Evolutionary conservation across 2,113 vertebrate genomes (phyloP).

Genomic region (Gorilla gorilla): DNA sequence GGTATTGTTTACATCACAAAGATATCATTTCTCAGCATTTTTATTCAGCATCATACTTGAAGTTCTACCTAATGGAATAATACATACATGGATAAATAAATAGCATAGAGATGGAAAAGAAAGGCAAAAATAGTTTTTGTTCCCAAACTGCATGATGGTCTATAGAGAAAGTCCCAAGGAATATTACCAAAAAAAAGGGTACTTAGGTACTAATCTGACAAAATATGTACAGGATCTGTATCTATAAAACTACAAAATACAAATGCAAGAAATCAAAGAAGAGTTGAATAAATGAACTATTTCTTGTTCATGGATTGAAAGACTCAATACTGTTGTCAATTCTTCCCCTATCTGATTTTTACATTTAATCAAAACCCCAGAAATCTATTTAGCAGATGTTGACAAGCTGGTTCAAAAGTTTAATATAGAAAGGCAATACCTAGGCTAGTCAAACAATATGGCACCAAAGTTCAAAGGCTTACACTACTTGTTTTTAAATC

Average conservation of each 20-base stretch:
- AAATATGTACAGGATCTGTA: not conserved
- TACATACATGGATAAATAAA: not conserved
- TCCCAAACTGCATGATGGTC: not conserved
- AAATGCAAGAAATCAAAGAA: not conserved
- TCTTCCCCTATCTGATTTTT: not conserved
- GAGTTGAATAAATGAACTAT: not conserved
- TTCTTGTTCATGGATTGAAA: not conserved
- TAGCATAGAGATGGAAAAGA: not conserved
- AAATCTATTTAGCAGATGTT: not conserved
- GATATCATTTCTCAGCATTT: not conserved
- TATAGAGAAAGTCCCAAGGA: not conserved
- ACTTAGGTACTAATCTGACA: not conserved
- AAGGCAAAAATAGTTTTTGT: not conserved
- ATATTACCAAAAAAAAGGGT: not conserved
- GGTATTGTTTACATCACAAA: not conserved
- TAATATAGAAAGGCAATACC: not conserved
- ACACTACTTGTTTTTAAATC: not conserved
- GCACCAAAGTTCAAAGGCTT: not conserved
- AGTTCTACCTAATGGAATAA: not conserved
- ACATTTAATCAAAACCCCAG: not conserved
- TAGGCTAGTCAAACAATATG: not conserved
- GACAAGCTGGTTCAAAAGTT: not conserved
- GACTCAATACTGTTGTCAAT: not conserved
- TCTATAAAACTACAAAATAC: not conserved
- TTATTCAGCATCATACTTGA: not conserved